Percentiles rank a stretch among this genome's conserved stretches.
phyloP scores from a whole-genome alignment of 2,113 vertebrate genomes.

The Pseudopodoces humilis region DNA sequence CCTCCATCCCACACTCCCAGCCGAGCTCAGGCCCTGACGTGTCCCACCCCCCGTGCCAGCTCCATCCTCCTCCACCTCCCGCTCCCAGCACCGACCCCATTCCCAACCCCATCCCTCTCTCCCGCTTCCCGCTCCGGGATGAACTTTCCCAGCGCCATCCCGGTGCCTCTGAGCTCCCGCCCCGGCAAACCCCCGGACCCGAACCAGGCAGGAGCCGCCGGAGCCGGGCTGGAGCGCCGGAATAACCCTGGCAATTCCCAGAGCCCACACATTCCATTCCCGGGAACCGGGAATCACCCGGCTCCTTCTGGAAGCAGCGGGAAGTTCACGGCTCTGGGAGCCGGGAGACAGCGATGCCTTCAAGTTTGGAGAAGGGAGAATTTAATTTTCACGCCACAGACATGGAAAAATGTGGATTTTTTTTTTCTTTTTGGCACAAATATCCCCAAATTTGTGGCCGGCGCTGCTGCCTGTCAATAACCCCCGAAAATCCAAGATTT shows the following conservation, averaged over 20 bases:
- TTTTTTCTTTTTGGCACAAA: not conserved
- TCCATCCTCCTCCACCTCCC: not conserved
- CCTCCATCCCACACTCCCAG: not conserved
- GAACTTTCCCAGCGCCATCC: not conserved
- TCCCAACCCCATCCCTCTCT: not conserved
- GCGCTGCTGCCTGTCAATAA: accelerated
- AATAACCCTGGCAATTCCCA: not conserved
- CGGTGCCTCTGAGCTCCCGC: not conserved
- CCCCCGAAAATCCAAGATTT: not conserved
- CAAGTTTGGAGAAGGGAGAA: not conserved
- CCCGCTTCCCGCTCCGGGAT: accelerated
- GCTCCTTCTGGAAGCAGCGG: not conserved
- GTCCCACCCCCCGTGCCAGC: accelerated
- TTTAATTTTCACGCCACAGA: not conserved
- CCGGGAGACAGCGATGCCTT: not conserved
- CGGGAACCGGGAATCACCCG: not conserved
- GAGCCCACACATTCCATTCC: constrained; percentile 6
- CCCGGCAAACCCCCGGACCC: not conserved
- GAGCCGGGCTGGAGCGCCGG: not conserved
- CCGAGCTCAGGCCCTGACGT: accelerated
- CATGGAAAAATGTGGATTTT: accelerated
- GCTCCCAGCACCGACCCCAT: not conserved
- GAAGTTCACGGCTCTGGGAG: not conserved
- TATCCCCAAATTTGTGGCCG: accelerated
- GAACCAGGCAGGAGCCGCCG: not conserved